Evolutionary conservation across 1,140 invertebrate species (phyloP), one percentile per base, ranked within the genome.

Genomic region (Drosophila nasuta): DNA sequence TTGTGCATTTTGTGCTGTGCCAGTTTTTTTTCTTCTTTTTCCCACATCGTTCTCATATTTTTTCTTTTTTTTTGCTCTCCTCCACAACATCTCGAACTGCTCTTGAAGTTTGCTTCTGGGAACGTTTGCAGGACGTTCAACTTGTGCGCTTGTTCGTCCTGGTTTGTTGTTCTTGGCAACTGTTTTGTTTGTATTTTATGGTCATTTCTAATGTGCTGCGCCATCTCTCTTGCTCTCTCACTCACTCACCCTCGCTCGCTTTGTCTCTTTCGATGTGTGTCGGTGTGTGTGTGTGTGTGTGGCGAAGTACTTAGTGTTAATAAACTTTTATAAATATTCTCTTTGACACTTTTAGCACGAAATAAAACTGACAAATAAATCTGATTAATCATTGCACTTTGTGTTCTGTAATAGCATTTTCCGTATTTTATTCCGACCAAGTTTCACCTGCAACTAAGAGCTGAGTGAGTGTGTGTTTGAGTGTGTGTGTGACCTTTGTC

Each of bases 361-460:
- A 90, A 89, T 89, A 89, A 89, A 89, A 89, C 78, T 89, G 85
- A 89, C 85, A 89, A 90, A 89, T 89, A 89, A 89, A 89, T 89
- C 85, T 89, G 85, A 85, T 89, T 89, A 89, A 89, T 89, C 85
- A 89, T 89, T 89, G 85, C 85, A 89, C 85, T 88, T 85, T 89
- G 83, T 73, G 81, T 71, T 81, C 52, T 67, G 73, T 86, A 86
- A 86, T 86, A 81, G 81, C 69, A 78, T 75, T 83, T 82, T 64
- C 73, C 46, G 60, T 79, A 68, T 80, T 81, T 83, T 73, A 77
- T 82, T 80, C 59, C 6, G 38, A 64, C 25, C 54, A 57, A 57
- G 35, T 57, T 69, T 35, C 17, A 63, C 64, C 64, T 74, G 71
- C 10, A 49, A 33, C 33, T 35, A 15, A 6, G n/a, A 33, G 8